Conservation (phyloP, 2,888 invertebrate genomes). For the Imbricaverruca yamaguchii region DNA sequence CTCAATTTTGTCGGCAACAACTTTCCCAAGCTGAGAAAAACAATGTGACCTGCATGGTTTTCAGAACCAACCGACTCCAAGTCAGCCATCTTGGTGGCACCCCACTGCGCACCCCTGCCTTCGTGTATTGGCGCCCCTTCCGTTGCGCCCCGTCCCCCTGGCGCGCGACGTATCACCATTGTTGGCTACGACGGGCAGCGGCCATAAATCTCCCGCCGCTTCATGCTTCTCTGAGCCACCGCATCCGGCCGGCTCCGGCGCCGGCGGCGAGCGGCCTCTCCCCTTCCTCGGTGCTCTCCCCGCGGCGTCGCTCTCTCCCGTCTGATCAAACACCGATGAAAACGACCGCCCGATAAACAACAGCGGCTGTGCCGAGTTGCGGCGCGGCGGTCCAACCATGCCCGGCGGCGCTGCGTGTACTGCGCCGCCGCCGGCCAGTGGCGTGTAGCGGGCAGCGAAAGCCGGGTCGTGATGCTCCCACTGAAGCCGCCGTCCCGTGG, state of each 20-base stretch:
- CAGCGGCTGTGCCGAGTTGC: neutral
- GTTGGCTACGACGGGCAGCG: constrained; percentile 9
- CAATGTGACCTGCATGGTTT: neutral
- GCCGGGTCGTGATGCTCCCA: neutral
- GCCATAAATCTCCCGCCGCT: constrained; percentile 1
- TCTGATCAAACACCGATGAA: constrained; percentile 17
- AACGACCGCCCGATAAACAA: constrained; percentile 8
- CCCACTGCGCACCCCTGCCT: neutral
- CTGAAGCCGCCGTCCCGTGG: neutral
- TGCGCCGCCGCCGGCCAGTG: neutral
- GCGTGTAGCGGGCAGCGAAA: neutral
- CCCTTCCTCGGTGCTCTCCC: neutral
- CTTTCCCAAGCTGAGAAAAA: neutral
- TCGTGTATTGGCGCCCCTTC: constrained; percentile 11
- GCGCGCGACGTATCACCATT: neutral
- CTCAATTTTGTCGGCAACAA: neutral
- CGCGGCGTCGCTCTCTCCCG: neutral
- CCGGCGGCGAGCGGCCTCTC: neutral
- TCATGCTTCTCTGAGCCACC: constrained; percentile 22
- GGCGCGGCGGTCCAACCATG: neutral
- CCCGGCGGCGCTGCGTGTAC: neutral
- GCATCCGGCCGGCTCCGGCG: constrained; percentile 10
- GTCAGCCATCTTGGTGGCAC: constrained; percentile 11
- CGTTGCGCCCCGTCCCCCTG: neutral
- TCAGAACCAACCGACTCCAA: neutral